Base-by-base conservation (phyloP, 2,113 vertebrate species). In the Esox niger region DNA sequence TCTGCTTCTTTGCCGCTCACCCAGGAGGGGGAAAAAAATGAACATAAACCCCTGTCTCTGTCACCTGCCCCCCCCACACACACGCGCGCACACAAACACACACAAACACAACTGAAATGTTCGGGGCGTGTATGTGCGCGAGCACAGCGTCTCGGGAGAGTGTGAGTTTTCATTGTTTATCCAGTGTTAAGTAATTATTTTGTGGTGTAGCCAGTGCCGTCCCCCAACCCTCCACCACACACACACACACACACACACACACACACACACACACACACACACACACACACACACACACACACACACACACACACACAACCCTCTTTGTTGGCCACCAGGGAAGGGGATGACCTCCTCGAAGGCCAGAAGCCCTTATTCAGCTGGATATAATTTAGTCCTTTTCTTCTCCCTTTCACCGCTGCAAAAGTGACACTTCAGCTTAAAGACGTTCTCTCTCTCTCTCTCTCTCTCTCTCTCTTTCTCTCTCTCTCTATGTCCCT, bases 181-280 rank as follows among this genome's bases (percentile, higher is more conserved):
- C 91, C 13, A 78, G 90, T 91, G 89, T 91, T 93, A 92, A 92
- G 92, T 92, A 92, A 93, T 94, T 93, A 94, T 93, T 94, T 92
- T 84, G 84, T 88, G 87, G 82, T 43, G 13, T n/a, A n/a, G n/a
- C 80, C 89, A 88, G n/a, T n/a, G n/a, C n/a, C n/a, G n/a, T n/a
- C n/a, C n/a, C n/a, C n/a, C n/a, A n/a, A n/a, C n/a, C n/a, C n/a
- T n/a, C n/a, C 88, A 88, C 85, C 88, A 81, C 81, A 88, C 89
- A n/a, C 88, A 87, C 81, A 87, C 89, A 84, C 88, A 81, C 81
- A 88, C 89, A n/a, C 88, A 87, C 81, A 87, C 86, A 78, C 85
- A 84, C 82, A 87, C 89, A 84, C 88, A 81, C 81, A 88, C 89
- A n/a, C 88, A 87, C 81, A 87, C 86, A 78, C 85, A 84, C 82